These are phyloP conservation scores for Bombyx huttoni DNA, from an alignment of 2,888 invertebrate species.

Conservation along the genomic window DNA sequence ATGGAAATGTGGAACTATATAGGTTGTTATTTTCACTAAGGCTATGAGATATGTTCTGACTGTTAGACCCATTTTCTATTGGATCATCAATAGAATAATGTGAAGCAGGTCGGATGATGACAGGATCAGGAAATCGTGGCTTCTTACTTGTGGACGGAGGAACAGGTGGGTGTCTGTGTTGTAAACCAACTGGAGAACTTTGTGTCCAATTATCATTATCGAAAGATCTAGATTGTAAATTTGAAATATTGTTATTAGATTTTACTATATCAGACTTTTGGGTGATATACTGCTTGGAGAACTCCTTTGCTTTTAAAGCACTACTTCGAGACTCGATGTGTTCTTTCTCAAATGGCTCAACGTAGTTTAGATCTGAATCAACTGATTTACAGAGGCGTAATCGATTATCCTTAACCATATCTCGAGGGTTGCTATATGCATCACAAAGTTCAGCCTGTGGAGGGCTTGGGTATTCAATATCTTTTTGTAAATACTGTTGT, in stretches of 20 bases:
- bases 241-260: slow-evolving; percentile 32
- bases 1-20: slow-evolving; percentile 47
- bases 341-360: slow-evolving; percentile 65
- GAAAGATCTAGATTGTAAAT: slow-evolving; percentile 36
- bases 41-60: slow-evolving; percentile 39
- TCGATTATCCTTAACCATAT: slow-evolving; percentile 50
- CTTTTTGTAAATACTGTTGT: slow-evolving; percentile 22
- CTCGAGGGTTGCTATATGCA: slow-evolving; percentile 60
- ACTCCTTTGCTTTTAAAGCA: slow-evolving; percentile 54
- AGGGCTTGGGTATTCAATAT: slow-evolving; percentile 12
- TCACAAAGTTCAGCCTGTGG: slow-evolving; percentile 50
- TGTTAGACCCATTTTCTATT: slow-evolving; percentile 20
- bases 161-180: slow-evolving; percentile 55
- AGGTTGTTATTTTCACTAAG: slow-evolving; percentile 59
- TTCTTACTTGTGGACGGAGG: slow-evolving; percentile 51
- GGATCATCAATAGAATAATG: slow-evolving; percentile 51
- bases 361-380: slow-evolving; percentile 62
- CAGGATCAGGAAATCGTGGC: slow-evolving; percentile 61
- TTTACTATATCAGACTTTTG: slow-evolving; percentile 35
- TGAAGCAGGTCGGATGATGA: slow-evolving; percentile 60
- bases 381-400: slow-evolving; percentile 60
- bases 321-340: slow-evolving; percentile 60
- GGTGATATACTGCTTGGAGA: slow-evolving; percentile 49
- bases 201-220: slow-evolving; percentile 29
- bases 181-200: slow-evolving; percentile 24